phyloP scores from a whole-genome alignment of 2,797 vertebrate species.

The Hydrolagus colliei region DNA sequence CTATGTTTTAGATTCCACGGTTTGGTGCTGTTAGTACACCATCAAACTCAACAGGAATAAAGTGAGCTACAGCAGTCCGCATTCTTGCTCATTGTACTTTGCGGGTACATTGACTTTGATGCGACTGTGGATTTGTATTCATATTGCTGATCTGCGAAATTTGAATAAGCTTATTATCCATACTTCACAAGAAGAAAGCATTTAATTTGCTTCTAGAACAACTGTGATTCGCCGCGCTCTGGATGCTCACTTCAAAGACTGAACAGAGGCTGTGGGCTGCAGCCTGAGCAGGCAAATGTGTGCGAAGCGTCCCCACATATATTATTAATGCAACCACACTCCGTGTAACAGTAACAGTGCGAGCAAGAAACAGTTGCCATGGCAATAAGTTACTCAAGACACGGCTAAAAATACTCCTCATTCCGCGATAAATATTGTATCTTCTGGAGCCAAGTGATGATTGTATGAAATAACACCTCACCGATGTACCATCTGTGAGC shows the following conservation, averaged over 20 bases:
- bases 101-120: not conserved
- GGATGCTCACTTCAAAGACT: not conserved
- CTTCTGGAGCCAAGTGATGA: slow-evolving; percentile 48
- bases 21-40: not conserved
- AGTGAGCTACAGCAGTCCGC: not conserved
- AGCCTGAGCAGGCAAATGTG: slow-evolving; percentile 46
- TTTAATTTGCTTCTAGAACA: not conserved
- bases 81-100: not conserved
- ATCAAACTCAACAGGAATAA: not conserved
- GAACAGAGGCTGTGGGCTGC: not conserved
- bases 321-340: slow-evolving; percentile 57
- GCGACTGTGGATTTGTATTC: not conserved
- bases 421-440: slow-evolving; percentile 55
- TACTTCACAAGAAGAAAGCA: not conserved
- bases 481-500: slow-evolving; percentile 44
- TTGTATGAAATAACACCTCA: slow-evolving; percentile 49
- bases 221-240: not conserved
- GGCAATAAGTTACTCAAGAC: slow-evolving; percentile 54
- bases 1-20: too few relatives aligned
- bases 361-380: slow-evolving; percentile 53
- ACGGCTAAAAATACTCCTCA: slow-evolving; percentile 53
- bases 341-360: slow-evolving; percentile 48
- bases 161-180: not conserved
- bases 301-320: slow-evolving; percentile 49
- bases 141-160: not conserved